Evolutionary conservation across 2,797 vertebrate genomes (phyloP).

Genomic region (Scolopax rusticola): DNA sequence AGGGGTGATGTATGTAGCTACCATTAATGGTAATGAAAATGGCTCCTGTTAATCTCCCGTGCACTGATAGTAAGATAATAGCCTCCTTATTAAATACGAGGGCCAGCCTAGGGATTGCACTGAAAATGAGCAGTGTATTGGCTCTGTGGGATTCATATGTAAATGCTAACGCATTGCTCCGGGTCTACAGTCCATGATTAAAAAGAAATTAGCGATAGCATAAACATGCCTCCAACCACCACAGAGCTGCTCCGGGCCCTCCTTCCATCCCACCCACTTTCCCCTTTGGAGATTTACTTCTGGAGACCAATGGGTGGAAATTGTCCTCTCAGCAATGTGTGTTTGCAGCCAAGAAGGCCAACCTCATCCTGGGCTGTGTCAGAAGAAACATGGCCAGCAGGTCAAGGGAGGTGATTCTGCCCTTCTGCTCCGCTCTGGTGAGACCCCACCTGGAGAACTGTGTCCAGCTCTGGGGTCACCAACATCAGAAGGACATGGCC

Average conservation of each 20-base stretch:
- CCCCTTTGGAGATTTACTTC: not conserved
- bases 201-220: not conserved
- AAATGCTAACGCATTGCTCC: not conserved
- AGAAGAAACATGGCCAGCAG: not conserved
- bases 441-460: not conserved
- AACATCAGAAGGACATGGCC: not conserved
- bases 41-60: not conserved
- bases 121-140: not conserved
- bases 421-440: not conserved
- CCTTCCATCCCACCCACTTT: not conserved
- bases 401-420: not conserved
- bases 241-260: not conserved
- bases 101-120: not conserved
- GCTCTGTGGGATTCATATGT: not conserved
- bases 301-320: no score
- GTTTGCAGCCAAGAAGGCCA: not conserved
- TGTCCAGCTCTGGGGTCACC: not conserved
- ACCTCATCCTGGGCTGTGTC: not conserved
- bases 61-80: not conserved
- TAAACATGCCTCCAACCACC: not conserved
- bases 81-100: conserved; percentile 3
- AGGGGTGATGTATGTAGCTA: not conserved
- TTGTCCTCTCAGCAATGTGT: not conserved
- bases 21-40: conserved; percentile 55
- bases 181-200: not conserved